Conservation (phyloP, 2,888 invertebrate species). For the Petrolisthes manimaculis region DNA sequence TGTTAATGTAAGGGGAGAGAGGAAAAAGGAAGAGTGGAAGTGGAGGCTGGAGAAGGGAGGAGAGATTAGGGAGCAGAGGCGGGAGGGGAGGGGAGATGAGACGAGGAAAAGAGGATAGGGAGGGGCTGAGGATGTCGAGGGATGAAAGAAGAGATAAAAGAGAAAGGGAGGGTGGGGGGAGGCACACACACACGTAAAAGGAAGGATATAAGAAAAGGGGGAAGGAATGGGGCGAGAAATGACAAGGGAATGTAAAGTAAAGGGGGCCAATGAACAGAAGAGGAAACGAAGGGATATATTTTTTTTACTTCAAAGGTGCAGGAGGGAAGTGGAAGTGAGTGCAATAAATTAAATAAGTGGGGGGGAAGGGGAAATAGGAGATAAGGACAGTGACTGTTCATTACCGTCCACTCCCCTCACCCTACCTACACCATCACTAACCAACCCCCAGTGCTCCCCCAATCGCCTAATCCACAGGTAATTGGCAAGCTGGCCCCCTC, state of each 20-base stretch:
- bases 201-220: background rate
- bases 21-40: background rate
- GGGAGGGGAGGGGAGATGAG: background rate
- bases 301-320: background rate
- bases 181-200: background rate
- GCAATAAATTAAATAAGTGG: background rate
- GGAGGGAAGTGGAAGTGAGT: constrained; percentile 1
- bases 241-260: background rate
- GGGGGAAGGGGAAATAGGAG: background rate
- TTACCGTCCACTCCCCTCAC: constrained; percentile 23
- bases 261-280: background rate
- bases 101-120: background rate
- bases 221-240: background rate
- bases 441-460: background rate
- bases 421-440: background rate
- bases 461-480: constrained; percentile 46
- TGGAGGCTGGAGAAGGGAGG: background rate
- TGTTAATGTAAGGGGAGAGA: too few relatives aligned
- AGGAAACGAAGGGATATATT: background rate
- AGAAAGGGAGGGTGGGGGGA: background rate
- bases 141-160: background rate
- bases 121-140: background rate
- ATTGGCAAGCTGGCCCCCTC: constrained; percentile 32
- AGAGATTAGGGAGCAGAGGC: background rate
- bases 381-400: constrained; percentile 18